Evolutionary conservation across 2,888 invertebrate genomes (phyloP), one percentile per base, ranked within the genome.

Genomic region (Rhagophthalmus giganteus): DNA sequence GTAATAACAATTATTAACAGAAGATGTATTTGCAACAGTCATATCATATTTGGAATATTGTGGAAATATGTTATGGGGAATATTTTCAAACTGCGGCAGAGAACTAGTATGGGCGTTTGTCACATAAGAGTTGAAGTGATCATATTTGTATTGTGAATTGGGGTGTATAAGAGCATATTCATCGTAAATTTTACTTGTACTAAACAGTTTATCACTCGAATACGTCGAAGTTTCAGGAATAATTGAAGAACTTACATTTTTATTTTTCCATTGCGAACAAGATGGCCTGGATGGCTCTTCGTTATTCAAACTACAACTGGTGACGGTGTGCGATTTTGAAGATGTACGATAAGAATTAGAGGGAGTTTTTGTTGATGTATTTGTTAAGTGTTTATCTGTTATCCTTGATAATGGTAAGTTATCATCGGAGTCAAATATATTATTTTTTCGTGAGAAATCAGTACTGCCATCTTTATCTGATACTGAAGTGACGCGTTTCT

Each of bases 391-490:
- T 26, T 32, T 37, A 16, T 27, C 15, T 39, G 42, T 39, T 11
- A 50, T 9, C 46, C 51, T 42, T 6, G 44, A 39, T 28, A 48
- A 10, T 8, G 53, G 53, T 27, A 53, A 12, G 32, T 38, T 46
- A 20, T 53, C 53, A 20, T 53, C 53, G 2, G 41, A 37, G 37
- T 46, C 46, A 24, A 42, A 42, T 11, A 9, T 30, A 11, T 10
- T 31, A 14, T 44, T 49, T 25, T 31, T 25, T n/a, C n/a, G n/a
- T n/a, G n/a, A n/a, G n/a, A n/a, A n/a, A 9, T 48, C 40, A 10
- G 35, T 44, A 28, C 48, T 49, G 16, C 45, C 35, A 15, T 24
- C 44, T 13, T 38, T 28, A 9, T 30, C 7, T 15, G 28, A n/a
- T 20, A 26, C 8, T 13, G 38, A n/a, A 16, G 20, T 41, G n/a